Evolutionary conservation across 23 tunicate species (phyloP), one percentile per base, ranked within the genome.

Genomic region (Trididemnum clinides): DNA sequence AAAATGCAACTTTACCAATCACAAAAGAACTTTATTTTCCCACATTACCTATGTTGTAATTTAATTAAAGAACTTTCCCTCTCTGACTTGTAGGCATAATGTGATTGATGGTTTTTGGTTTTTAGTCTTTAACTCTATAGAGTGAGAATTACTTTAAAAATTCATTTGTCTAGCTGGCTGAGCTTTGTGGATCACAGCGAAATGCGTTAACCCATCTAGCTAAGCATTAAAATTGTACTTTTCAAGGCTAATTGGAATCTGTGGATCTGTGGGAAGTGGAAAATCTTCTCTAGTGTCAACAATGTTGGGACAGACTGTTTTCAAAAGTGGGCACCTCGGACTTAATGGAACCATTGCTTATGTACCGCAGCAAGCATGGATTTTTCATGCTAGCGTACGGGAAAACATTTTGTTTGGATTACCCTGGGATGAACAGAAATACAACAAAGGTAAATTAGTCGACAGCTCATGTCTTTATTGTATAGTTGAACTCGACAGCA

Each of bases 331-430:
- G 30, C 80, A 33, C 2, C 58, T 89, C 51, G 93, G 88, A 4
- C 57, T 89, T 7, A 86, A 89, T 32, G 98, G 98, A 4, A 30
- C 86, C 1, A n/a, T 89, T 39, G 90, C 93, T 30, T 93, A 89
- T 63, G 93, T 89, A 3, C 90, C 98, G 27, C 98, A 93, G 50
- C 93, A 93, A 93, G 98, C 98, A 22, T 93, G 98, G 98, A 93
- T 93, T 28, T 93, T 93, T 64, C 93, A 88, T 64, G 93, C 85
- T 0, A 85, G 80, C 44, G 93, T 89, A 23, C 84, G 98, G 0
- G 98, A 93, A 0, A 93, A 93, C 57, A 93, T 93, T 64, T 29
- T 73, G 38, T 93, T 89, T 50, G 98, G 98, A 85, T 57, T 49
- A 39, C 86, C 93, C 6, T 93, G 88, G 71, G 76, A 82, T 38